These are phyloP conservation scores for Drosophila sproati DNA, from an alignment of 1,140 invertebrate genomes.

Conservation along the genomic window DNA sequence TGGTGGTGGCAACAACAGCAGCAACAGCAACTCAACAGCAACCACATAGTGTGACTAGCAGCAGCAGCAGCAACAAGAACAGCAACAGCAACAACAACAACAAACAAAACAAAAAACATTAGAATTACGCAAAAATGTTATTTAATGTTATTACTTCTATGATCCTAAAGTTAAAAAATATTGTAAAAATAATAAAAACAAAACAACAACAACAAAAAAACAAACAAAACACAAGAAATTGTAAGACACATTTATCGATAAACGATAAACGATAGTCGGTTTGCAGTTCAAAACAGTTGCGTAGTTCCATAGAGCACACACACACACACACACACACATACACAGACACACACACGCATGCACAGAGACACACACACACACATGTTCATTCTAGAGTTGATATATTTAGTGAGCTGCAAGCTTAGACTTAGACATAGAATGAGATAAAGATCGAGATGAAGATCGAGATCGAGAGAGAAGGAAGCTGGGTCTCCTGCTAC, in stretches of 20 bases:
- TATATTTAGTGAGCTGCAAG: constrained; percentile 24
- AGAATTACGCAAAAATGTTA: constrained; percentile 83
- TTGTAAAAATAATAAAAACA: constrained; percentile 77
- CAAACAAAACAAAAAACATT: constrained; percentile 65
- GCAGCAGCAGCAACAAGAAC: constrained; percentile 17
- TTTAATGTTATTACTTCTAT: constrained; percentile 83
- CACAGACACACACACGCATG: constrained; percentile 6
- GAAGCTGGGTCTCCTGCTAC: constrained; percentile 8
- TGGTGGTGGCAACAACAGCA: constrained; percentile 22
- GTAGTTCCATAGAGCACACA: constrained; percentile 41
- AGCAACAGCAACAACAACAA: constrained; percentile 54
- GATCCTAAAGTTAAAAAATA: constrained; percentile 83
- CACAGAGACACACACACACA: constrained; percentile 3
- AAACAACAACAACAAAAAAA: constrained; percentile 25
- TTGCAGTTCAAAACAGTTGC: constrained; percentile 33
- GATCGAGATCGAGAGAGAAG: background rate
- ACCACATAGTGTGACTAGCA: constrained; percentile 53
- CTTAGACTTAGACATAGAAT: constrained; percentile 11
- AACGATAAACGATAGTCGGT: constrained; percentile 23
- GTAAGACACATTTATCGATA: constrained; percentile 45
- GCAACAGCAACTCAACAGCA: constrained; percentile 48
- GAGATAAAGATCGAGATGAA: constrained; percentile 13
- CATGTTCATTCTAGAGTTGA: constrained; percentile 12
- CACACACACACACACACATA: constrained; percentile 2
- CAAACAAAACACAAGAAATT: constrained; percentile 16